A percentile compares a stretch with the other conserved stretches of the same genome.
These are phyloP conservation scores for Onthophagus taurus DNA, from an alignment of 1,140 invertebrate species.

Conservation along the genomic window DNA sequence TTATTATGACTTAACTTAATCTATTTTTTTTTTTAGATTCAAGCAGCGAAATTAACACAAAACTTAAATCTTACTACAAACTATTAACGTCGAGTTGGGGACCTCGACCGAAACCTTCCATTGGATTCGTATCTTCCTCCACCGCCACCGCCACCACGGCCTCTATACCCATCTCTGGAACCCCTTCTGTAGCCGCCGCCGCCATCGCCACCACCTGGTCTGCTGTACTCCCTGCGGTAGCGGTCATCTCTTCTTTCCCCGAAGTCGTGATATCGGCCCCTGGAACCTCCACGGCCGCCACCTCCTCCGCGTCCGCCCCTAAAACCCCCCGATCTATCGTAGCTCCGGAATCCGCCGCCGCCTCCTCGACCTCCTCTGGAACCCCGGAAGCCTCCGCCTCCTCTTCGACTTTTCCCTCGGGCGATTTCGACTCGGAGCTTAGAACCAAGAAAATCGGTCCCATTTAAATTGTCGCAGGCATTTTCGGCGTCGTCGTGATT, in stretches of 20 bases:
- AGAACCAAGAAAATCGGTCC: constrained; percentile 68
- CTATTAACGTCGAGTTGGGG: constrained; percentile 32
- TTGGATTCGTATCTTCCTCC: constrained; percentile 29
- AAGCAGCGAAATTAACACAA: no score
- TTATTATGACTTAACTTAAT: no score
- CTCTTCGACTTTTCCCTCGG: constrained; percentile 53
- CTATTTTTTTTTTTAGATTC: no score
- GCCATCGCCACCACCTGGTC: constrained; percentile 17
- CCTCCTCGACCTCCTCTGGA: constrained; percentile 22
- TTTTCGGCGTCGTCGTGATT: constrained; percentile 89
- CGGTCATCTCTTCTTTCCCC: constrained; percentile 26
- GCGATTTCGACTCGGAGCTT: constrained; percentile 77
- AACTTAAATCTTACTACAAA: no score
- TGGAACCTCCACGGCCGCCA: constrained; percentile 42
- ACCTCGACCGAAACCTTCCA: constrained; percentile 32
- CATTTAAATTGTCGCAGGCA: constrained; percentile 86
- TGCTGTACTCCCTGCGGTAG: no score
- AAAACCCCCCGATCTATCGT: constrained; percentile 39
- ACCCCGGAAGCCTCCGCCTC: constrained; percentile 41
- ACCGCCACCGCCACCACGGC: constrained; percentile 20
- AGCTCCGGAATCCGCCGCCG: constrained; percentile 31
- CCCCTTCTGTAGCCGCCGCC: constrained; percentile 21
- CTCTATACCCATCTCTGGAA: constrained; percentile 16
- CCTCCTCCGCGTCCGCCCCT: constrained; percentile 19
- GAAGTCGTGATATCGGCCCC: constrained; percentile 29